Evolutionary conservation across 2,888 invertebrate genomes (phyloP).

Genomic region (Neoitamus cyanurus): DNA sequence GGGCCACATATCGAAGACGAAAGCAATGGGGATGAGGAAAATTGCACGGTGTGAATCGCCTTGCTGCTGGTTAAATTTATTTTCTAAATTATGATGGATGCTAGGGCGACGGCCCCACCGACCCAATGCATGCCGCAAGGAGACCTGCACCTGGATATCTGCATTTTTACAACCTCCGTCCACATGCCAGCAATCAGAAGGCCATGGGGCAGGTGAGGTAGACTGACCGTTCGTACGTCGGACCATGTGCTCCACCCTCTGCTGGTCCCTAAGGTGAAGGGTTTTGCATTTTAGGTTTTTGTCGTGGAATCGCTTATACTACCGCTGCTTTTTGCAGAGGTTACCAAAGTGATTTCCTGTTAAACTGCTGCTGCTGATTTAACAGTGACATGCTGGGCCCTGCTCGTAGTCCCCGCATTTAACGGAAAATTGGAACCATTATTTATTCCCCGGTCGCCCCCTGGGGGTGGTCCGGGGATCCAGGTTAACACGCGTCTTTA

Average conservation of each 20-base stretch:
- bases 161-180: conserved; percentile 1
- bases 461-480: neutral
- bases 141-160: conserved; percentile 1
- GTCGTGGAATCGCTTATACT: neutral
- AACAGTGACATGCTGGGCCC: neutral
- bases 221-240: neutral
- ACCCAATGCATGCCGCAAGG: neutral
- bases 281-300: neutral
- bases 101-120: neutral
- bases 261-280: neutral
- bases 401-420: neutral
- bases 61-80: conserved; percentile 4
- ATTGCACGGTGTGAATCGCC: neutral
- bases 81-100: conserved; percentile 10
- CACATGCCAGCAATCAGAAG: neutral
- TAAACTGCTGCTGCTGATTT: neutral
- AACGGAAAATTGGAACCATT: neutral
- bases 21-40: neutral
- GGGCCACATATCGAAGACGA: neutral
- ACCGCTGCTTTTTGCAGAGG: neutral
- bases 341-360: neutral
- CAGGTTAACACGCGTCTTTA: neutral
- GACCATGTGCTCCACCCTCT: neutral
- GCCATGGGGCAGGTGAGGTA: neutral
- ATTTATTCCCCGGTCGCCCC: neutral